A percentile compares a stretch with the other conserved stretches of the same genome.
Conservation (phyloP, 2,113 vertebrate species). For the Gymnogyps californianus region DNA sequence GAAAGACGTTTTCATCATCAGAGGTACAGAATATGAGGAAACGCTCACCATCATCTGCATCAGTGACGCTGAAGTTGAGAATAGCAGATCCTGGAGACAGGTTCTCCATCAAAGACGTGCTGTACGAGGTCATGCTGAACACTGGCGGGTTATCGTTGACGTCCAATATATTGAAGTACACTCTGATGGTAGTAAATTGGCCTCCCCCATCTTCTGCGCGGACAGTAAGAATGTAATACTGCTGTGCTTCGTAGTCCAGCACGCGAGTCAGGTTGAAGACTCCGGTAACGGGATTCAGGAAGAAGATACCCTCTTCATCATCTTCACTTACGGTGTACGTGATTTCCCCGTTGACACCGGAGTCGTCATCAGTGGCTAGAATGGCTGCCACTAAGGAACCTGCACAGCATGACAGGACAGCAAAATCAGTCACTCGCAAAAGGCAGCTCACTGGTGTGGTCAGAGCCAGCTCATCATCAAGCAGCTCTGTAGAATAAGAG, state of each 20-base stretch:
- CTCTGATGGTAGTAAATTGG: slow-evolving; percentile 81
- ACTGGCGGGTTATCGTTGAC: slow-evolving; percentile 88
- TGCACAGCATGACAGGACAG: background rate
- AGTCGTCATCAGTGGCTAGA: slow-evolving; percentile 90
- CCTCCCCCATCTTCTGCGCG: slow-evolving; percentile 88
- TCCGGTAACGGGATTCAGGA: slow-evolving; percentile 90
- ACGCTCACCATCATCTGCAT: slow-evolving; percentile 87
- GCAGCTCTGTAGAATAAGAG: background rate
- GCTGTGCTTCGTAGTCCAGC: slow-evolving; percentile 88
- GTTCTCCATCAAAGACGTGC: slow-evolving; percentile 86
- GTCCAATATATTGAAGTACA: slow-evolving; percentile 94
- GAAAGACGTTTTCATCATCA: background rate
- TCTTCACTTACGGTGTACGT: slow-evolving; percentile 92
- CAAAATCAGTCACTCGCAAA: background rate
- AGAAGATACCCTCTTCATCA: slow-evolving; percentile 88
- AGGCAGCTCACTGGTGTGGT: background rate
- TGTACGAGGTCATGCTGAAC: slow-evolving; percentile 81
- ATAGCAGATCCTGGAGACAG: slow-evolving; percentile 80
- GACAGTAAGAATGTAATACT: slow-evolving; percentile 87
- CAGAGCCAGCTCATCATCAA: background rate
- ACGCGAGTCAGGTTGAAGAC: slow-evolving; percentile 91
- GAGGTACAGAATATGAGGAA: background rate
- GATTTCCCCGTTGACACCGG: slow-evolving; percentile 90
- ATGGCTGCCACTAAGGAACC: slow-evolving; percentile 95
- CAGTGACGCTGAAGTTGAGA: slow-evolving; percentile 82